Percentiles rank a stretch among this genome's conserved stretches.
Conservation (phyloP, 1,140 invertebrate species). For the Phortica variegata region DNA sequence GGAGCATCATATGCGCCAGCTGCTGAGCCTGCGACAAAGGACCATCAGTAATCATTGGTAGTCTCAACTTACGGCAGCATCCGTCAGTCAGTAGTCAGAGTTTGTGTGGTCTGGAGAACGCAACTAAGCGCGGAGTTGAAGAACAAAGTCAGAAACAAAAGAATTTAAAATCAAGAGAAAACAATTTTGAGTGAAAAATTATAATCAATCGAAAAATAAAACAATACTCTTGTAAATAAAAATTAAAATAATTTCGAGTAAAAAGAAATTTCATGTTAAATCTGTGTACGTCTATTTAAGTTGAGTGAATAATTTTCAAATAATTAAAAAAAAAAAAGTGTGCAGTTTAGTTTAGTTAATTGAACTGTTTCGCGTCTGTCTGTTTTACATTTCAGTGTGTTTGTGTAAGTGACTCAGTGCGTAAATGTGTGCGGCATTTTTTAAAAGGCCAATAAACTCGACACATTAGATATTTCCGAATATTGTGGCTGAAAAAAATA, state of each 20-base stretch:
- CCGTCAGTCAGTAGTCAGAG: constrained; percentile 38
- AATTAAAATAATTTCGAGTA: background rate
- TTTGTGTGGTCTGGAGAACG: constrained; percentile 41
- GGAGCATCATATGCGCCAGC: too few species aligned
- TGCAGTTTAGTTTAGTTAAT: too few species aligned
- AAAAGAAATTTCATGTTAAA: background rate
- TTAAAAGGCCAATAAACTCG: background rate
- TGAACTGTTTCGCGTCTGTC: too few species aligned
- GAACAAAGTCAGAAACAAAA: constrained; percentile 18
- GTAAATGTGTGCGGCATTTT: background rate
- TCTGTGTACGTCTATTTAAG: background rate
- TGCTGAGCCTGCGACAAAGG: too few species aligned
- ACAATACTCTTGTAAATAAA: constrained; percentile 3
- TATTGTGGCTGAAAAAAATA: too few species aligned
- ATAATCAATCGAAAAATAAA: constrained; percentile 20
- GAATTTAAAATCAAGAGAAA: constrained; percentile 16
- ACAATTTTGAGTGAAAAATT: too few species aligned
- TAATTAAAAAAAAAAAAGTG: background rate
- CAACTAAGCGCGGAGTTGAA: constrained; percentile 23
- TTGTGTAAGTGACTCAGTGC: background rate
- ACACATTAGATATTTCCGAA: background rate
- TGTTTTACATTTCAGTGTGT: too few species aligned
- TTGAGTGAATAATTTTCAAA: background rate
- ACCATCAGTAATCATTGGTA: too few species aligned
- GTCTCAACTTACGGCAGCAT: too few species aligned